Conservation (phyloP, 2,888 invertebrate species). For the Adineta ricciae region DNA sequence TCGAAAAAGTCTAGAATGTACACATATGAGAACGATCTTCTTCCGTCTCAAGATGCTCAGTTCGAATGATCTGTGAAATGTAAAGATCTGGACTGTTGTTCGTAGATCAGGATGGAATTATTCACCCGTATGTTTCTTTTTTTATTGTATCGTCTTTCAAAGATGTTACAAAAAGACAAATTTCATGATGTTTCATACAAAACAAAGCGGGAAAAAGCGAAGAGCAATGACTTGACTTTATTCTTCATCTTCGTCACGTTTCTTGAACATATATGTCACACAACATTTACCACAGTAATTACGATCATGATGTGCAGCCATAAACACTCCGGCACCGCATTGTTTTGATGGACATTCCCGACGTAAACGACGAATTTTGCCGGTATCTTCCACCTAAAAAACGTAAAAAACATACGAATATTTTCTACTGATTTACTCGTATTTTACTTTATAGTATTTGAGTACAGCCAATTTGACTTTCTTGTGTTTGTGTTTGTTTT, state of each 20-base stretch:
- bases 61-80: neutral
- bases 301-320: conserved; percentile 97
- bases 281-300: conserved; percentile 95
- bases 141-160: neutral
- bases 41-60: neutral
- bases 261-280: conserved; percentile 36
- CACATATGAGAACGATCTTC: neutral
- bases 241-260: conserved; percentile 36
- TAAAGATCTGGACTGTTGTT: neutral
- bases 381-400: conserved; percentile 88
- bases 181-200: neutral
- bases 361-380: conserved; percentile 88
- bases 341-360: conserved; percentile 90
- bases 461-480: conserved; percentile 98
- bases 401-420: conserved; percentile 71
- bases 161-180: neutral
- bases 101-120: neutral
- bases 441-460: conserved; percentile 86
- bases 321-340: conserved; percentile 97
- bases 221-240: conserved; percentile 8
- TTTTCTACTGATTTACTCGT: conserved; percentile 64
- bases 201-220: neutral
- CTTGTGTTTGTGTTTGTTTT: conserved; percentile 99
- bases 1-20: neutral
- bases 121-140: neutral